Evolutionary conservation across 1,140 invertebrate genomes (phyloP), one percentile per base, ranked within the genome.

Genomic region (Bombus pascuorum): DNA sequence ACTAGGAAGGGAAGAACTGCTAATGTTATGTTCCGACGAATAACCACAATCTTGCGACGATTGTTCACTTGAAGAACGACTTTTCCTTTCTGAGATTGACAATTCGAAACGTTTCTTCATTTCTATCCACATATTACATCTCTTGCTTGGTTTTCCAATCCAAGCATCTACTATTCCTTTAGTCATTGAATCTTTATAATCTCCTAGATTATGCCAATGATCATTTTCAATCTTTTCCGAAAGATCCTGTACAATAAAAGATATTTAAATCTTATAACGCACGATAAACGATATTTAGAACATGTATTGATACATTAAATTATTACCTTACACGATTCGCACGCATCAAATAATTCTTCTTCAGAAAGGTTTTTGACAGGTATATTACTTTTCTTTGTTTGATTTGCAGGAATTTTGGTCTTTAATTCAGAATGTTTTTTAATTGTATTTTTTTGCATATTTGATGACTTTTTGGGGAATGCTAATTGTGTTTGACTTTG

Each of bases 41-140:
- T 98, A 98, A 57, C 98, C 98, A 93, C 97, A 98, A 93, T 98
- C 98, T 92, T 97, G 97, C n/a, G 96, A 97, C 32, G 93, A 93
- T 90, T 96, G 96, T 91, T 97, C 97, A 90, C 96, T 97, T 5
- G 96, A 96, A 32, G 95, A 96, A 89, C 96, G 96, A 83, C 95
- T 95, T 81, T 95, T 95, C 77, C 94, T 92, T 37, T 93, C 90
- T n/a, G 89, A 81, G 53, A 92, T 87, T 84, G 93, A 93, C 18
- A 92, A 92, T 85, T 93, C 92, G 28, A 93, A 93, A 70, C 93
- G 92, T 80, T 94, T 94, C 34, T 94, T 94, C 87, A 95, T 91
- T 71, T 94, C 93, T 81, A 95, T 86, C 94, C 94, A 95, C 74
- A 94, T 92, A 22, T 85, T 91, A 32, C 92, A 86, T 66, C 83